Evolutionary conservation across 2,797 vertebrate genomes (phyloP), one percentile per base, ranked within the genome.

Genomic region (Dendrocincla tyrannina): DNA sequence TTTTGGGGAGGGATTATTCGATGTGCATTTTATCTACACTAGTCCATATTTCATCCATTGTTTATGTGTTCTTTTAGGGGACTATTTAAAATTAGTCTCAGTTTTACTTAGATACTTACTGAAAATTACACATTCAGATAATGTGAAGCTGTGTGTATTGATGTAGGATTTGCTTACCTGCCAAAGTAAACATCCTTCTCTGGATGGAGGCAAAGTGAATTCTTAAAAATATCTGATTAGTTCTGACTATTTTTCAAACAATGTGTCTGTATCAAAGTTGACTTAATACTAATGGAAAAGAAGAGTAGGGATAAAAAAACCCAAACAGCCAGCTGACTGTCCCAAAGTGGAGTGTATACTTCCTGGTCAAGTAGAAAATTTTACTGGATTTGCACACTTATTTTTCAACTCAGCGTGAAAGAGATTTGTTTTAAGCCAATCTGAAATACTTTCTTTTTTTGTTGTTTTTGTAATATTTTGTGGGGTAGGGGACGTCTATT

Each of bases 401-500:
- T 56, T 63, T 73, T 77, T 52, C 1, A 59, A 13, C 52, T 88
- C 5, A 39, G 7, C 3, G 25, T 50, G n/a, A 50, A 76, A 63
- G 42, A 20, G 4, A 8, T 1, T 15, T 35, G 44, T 42, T 69
- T 76, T 39, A 50, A 74, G 5, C 15, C 7, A 19, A 8, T 47
- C 7, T 52, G 53, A 84, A 81, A 49, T 56, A 35, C 11, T 55
- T 25, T 28, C 19, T 7, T 19, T 69, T 28, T 37, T 56, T 55
- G 2, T 67, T 4, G 12, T 64, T 9, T 8, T 20, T 63, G 11
- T 5, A 58, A 13, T 30, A 52, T 59, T 60, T 87, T 11, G 0
- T 4, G 2, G 3, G 5, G 11, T 2, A 11, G 6, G 4, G 3
- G 2, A 27, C 63, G 15, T 44, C 11, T 42, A 2, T 37, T 50